These are phyloP conservation scores for Delichon dasypus DNA, from an alignment of 2,797 vertebrate species.

Conservation along the genomic window DNA sequence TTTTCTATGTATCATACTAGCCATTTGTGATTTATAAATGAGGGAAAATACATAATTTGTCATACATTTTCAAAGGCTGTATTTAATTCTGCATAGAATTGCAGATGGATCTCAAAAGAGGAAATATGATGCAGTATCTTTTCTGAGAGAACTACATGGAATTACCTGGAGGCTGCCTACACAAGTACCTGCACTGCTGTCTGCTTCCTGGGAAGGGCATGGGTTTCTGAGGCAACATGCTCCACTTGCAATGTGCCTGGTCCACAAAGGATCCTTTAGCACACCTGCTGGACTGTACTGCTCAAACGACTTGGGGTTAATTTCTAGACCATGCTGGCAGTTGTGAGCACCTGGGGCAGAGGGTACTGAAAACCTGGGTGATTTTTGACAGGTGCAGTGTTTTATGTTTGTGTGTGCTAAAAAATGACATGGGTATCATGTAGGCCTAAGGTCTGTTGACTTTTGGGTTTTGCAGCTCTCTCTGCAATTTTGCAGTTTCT, in stretches of 20 bases:
- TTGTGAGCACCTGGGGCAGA: background rate
- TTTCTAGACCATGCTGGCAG: background rate
- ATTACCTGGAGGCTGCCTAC: background rate
- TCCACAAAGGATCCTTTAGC: background rate
- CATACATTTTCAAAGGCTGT: background rate
- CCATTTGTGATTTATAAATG: background rate
- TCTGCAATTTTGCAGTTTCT: background rate
- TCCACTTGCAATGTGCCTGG: background rate
- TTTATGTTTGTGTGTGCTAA: background rate
- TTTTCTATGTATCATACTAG: background rate
- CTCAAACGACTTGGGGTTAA: fast-evolving
- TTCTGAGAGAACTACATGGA: background rate
- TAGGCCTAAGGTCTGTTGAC: background rate
- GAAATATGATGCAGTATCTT: background rate
- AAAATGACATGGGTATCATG: background rate
- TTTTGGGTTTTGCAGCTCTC: background rate
- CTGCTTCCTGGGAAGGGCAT: background rate
- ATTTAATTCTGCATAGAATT: background rate
- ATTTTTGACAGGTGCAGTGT: background rate
- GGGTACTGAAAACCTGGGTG: background rate
- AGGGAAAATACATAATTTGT: background rate
- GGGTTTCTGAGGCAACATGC: fast-evolving
- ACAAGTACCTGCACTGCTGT: background rate
- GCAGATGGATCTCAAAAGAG: background rate
- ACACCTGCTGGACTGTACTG: background rate